Conservation (phyloP, 2,888 invertebrate species). For the Ormyrus thymus region DNA sequence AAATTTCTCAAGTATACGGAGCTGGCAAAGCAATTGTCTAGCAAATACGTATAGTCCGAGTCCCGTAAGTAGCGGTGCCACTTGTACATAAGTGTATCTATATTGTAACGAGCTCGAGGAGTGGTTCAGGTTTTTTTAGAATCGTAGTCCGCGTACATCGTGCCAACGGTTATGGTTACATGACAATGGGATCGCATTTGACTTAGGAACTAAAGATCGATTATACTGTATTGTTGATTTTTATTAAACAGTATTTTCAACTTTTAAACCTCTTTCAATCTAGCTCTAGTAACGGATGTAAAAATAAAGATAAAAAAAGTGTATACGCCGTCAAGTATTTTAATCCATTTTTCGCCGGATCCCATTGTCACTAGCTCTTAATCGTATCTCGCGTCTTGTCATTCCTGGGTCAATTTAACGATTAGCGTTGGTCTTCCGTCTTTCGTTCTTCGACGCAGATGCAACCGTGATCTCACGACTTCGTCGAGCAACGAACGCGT, state of each 20-base stretch:
- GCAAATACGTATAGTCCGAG: conserved; percentile 91
- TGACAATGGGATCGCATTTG: conserved; percentile 43
- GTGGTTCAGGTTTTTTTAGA: conserved; percentile 52
- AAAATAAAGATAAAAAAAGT: conserved; percentile 3
- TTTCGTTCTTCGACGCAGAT: conserved; percentile 44
- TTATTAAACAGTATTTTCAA: conserved; percentile 14
- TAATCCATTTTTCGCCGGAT: conserved; percentile 32
- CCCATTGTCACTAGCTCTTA: conserved; percentile 47
- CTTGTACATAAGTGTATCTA: conserved; percentile 75
- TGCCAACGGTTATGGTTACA: conserved; percentile 56
- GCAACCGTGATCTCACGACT: conserved; percentile 24
- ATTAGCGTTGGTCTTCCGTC: conserved; percentile 57
- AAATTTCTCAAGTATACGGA: conserved; percentile 99
- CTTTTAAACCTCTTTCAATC: conserved; percentile 23
- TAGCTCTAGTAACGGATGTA: neutral
- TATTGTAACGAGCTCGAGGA: conserved; percentile 68
- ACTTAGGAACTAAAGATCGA: conserved; percentile 8
- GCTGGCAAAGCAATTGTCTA: conserved; percentile 97
- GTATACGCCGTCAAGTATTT: conserved; percentile 28
- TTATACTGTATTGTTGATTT: conserved; percentile 11
- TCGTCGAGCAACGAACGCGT: conserved; percentile 30
- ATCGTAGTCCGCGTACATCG: conserved; percentile 60
- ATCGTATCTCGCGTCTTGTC: conserved; percentile 59
- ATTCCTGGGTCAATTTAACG: conserved; percentile 61
- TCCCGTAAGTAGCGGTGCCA: conserved; percentile 75